Conservation (phyloP, 2,113 vertebrate genomes). For the Saccopteryx bilineata region DNA sequence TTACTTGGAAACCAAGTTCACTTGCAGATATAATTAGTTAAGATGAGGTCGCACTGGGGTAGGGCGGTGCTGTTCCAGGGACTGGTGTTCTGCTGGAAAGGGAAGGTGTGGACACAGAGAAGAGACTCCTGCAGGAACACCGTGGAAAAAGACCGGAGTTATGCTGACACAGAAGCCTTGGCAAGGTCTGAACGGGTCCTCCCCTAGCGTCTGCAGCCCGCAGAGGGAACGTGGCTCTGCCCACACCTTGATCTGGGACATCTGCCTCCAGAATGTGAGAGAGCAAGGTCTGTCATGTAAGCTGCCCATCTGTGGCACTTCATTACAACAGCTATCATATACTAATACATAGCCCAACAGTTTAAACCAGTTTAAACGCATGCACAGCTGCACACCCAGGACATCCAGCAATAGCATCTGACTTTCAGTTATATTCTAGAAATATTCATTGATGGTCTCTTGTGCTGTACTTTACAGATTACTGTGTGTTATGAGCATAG, state of each 20-base stretch:
- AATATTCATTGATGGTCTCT: background rate
- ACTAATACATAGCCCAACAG: background rate
- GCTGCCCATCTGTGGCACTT: rapidly evolving
- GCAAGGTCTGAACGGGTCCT: background rate
- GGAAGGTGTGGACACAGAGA: background rate
- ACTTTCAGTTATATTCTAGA: background rate
- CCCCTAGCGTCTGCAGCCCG: background rate
- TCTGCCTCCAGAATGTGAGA: background rate
- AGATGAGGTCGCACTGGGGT: background rate
- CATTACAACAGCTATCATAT: background rate
- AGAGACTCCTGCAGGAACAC: background rate
- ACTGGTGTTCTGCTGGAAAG: background rate
- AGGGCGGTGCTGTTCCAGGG: background rate
- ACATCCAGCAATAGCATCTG: background rate
- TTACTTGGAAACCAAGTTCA: background rate
- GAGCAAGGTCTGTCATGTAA: background rate
- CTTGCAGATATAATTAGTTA: background rate
- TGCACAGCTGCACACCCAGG: background rate
- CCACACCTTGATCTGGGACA: background rate
- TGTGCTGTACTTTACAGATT: rapidly evolving
- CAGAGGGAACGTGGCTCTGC: rapidly evolving
- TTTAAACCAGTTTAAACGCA: background rate
- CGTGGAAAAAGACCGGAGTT: rapidly evolving
- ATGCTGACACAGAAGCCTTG: background rate
- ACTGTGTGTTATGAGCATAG: background rate